phyloP scores from a whole-genome alignment of 2,888 invertebrate genomes.

The Cecidostiba fungosa region DNA sequence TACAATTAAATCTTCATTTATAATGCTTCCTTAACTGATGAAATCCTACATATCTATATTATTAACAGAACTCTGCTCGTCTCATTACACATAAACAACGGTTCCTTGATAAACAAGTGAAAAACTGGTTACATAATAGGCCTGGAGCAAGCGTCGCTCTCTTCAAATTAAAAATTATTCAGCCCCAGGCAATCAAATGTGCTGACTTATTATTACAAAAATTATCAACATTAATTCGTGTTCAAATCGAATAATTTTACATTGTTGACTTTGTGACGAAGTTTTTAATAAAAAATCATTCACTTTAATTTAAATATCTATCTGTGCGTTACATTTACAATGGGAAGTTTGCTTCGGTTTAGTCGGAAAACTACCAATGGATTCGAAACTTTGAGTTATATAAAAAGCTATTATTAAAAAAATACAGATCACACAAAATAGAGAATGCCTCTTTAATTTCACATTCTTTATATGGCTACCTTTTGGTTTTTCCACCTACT shows the following conservation, averaged over 20 bases:
- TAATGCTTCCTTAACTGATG: conserved; percentile 66
- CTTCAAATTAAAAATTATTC: conserved; percentile 44
- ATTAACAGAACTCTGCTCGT: conserved; percentile 39
- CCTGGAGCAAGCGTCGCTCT: conserved; percentile 71
- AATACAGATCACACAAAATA: conserved; percentile 78
- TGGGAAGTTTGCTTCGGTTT: conserved; percentile 49
- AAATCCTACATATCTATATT: conserved; percentile 27
- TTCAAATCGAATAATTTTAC: conserved; percentile 14
- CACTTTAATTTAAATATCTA: conserved; percentile 2
- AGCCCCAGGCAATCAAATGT: conserved; percentile 56
- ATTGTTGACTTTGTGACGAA: conserved; percentile 12
- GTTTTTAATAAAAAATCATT: conserved; percentile 17
- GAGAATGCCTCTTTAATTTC: conserved; percentile 76
- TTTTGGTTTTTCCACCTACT: conserved; percentile 50
- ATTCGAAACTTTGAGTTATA: conserved; percentile 49
- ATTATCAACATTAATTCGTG: conserved; percentile 3
- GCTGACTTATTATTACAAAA: conserved; percentile 34
- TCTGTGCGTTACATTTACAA: conserved; percentile 47
- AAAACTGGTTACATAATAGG: conserved; percentile 76
- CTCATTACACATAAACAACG: conserved; percentile 64
- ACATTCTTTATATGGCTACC: conserved; percentile 55
- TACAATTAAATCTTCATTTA: conserved; percentile 73
- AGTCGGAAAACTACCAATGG: conserved; percentile 28
- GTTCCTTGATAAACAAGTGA: conserved; percentile 59
- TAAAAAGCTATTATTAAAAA: conserved; percentile 69